Evolutionary conservation across 2,113 vertebrate species (phyloP).

Genomic region (Spheniscus mendiculus): DNA sequence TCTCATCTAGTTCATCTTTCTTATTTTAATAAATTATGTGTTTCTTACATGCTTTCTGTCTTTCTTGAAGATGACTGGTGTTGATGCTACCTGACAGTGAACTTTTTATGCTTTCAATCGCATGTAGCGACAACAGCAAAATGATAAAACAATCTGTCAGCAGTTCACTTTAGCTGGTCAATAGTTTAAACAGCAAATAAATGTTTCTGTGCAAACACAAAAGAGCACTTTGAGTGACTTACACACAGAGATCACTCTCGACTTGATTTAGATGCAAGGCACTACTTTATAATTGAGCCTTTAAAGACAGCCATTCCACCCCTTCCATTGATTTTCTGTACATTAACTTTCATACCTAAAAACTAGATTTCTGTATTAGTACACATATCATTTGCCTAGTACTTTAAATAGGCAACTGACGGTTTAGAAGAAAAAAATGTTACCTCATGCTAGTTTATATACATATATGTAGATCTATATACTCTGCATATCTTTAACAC

Average conservation of each 20-base stretch:
- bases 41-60: background rate
- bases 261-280: background rate
- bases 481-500: background rate
- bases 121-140: background rate
- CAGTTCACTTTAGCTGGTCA: background rate
- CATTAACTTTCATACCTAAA: background rate
- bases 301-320: background rate
- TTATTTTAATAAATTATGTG: background rate
- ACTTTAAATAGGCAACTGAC: background rate
- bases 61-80: background rate
- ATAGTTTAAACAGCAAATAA: background rate
- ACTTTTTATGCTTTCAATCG: background rate
- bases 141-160: background rate
- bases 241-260: background rate
- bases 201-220: background rate
- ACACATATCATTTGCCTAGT: background rate
- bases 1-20: background rate
- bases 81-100: background rate
- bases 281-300: background rate
- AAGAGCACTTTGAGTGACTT: background rate
- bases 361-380: background rate
- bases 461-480: background rate
- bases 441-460: background rate
- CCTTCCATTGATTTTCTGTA: background rate
- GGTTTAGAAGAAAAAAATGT: background rate